Evolutionary conservation across 23 tunicate genomes (phyloP), one percentile per base, ranked within the genome.

Genomic region (Phallusia fumigata): DNA sequence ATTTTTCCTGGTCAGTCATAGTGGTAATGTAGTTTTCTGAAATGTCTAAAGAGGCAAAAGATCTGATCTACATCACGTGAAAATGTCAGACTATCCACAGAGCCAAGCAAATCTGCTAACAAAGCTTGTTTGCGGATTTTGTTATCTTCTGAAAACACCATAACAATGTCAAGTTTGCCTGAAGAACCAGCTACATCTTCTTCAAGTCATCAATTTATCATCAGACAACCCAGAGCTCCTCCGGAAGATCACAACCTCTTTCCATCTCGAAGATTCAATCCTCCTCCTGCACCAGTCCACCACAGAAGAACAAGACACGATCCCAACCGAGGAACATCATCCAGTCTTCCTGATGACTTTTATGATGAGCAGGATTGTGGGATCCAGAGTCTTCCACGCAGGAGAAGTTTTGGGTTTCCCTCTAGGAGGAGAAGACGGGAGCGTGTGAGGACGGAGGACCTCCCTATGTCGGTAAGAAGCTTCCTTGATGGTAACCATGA

Each of bases 191-290:
- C 47, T 40, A 10, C 47, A 40, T 40, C 47, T 40, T 40, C 69
- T 22, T 58, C 69, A 58, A 5, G 3, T 22, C 69, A 58, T 58
- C 69, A 58, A 3, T 34, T 10, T 13, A 33, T 74, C 8, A 74
- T 74, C 36, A 74, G 78, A 34, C 78, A 74, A 34, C 78, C 78
- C 3, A 74, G 78, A 30, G 44, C 78, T 32, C 78, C 78, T 1
- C 78, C 78, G 33, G n/a, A 33, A 19, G n/a, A 34, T 74, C 6
- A 5, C 36, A 74, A 34, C n/a, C 2, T 10, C n/a, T 34, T 34
- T 19, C 30, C 30, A 2, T 19, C 78, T 5, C 1, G 44, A 30
- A 74, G 78, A 21, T 74, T 74, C 19, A 34, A 21, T 74, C 36
- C 78, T 74, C 78, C 78, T 31, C 78, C 78, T 8, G 78, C 78